These are phyloP conservation scores for Apostichopus californicus DNA, from an alignment of 35 echinoderm and acorn worm genomes.

Conservation along the genomic window DNA sequence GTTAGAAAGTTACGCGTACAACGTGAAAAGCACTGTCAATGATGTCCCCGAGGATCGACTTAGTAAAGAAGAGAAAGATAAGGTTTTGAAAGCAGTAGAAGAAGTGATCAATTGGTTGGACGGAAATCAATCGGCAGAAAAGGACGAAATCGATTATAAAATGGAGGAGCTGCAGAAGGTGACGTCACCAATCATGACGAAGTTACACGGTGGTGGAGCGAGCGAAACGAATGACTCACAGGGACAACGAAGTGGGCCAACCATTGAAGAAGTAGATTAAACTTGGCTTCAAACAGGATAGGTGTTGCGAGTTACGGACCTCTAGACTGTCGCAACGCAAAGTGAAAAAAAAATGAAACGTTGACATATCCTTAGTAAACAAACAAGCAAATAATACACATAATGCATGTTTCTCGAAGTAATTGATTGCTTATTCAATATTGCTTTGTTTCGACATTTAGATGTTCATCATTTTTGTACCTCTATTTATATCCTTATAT, in stretches of 20 bases:
- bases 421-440: too few species aligned
- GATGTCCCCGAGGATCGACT: constrained; percentile 66
- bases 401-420: too few species aligned
- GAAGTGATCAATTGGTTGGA: constrained; percentile 85
- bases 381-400: too few species aligned
- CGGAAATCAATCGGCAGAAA: constrained; percentile 77
- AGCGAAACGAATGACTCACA: not conserved
- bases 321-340: too few species aligned
- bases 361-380: too few species aligned
- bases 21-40: constrained; percentile 78
- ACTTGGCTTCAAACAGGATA: not conserved
- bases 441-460: too few species aligned
- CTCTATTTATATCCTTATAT: too few species aligned
- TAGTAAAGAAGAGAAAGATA: constrained; percentile 68
- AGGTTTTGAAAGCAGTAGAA: constrained; percentile 65
- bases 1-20: constrained; percentile 87
- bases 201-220: constrained; percentile 61
- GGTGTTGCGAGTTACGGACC: too few species aligned
- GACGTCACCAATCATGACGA: constrained; percentile 89
- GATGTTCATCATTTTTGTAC: too few species aligned
- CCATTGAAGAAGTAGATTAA: constrained; percentile 84
- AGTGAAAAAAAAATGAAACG: too few species aligned
- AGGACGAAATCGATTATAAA: constrained; percentile 83
- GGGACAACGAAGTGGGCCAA: constrained; percentile 57
- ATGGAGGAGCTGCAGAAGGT: constrained; percentile 91